Evolutionary conservation across 2,113 vertebrate genomes (phyloP).

Genomic region (Actinemys pallida): DNA sequence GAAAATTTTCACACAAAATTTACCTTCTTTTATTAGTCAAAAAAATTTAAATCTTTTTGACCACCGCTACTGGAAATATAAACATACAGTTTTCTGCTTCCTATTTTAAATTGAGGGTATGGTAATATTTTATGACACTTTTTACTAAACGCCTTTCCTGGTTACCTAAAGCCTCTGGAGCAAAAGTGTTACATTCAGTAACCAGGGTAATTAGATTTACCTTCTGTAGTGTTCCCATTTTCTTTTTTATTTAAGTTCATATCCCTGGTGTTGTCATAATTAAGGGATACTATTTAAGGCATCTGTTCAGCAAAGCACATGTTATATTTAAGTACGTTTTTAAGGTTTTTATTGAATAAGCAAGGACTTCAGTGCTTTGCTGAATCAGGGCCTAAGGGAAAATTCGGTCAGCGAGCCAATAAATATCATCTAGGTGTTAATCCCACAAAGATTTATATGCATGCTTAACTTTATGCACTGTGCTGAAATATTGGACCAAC

Average conservation of each 20-base stretch:
- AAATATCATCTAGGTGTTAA: not conserved
- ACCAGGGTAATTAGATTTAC: constrained; percentile 1
- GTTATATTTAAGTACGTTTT: not conserved
- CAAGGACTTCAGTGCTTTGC: not conserved
- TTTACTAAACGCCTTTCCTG: not conserved
- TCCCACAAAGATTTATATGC: not conserved
- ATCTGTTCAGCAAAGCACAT: not conserved
- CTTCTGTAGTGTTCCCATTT: constrained; percentile 6
- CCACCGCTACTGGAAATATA: not conserved
- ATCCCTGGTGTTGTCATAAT: constrained; percentile 32
- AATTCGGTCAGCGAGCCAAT: not conserved
- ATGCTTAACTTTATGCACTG: not conserved
- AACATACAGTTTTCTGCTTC: not conserved
- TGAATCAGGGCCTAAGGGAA: constrained; percentile 9
- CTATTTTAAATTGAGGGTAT: not conserved
- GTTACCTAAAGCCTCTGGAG: not conserved
- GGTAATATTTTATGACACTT: not conserved
- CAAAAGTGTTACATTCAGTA: not conserved
- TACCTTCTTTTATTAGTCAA: not conserved
- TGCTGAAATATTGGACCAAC: not conserved
- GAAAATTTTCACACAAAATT: not conserved
- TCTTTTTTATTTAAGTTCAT: constrained; percentile 57
- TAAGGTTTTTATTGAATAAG: constrained; percentile 20
- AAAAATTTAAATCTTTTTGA: not conserved
- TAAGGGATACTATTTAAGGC: constrained; percentile 20